Evolutionary conservation across 2,113 vertebrate genomes (phyloP), one percentile per base, ranked within the genome.

Genomic region (Hippoglossus stenolepis): DNA sequence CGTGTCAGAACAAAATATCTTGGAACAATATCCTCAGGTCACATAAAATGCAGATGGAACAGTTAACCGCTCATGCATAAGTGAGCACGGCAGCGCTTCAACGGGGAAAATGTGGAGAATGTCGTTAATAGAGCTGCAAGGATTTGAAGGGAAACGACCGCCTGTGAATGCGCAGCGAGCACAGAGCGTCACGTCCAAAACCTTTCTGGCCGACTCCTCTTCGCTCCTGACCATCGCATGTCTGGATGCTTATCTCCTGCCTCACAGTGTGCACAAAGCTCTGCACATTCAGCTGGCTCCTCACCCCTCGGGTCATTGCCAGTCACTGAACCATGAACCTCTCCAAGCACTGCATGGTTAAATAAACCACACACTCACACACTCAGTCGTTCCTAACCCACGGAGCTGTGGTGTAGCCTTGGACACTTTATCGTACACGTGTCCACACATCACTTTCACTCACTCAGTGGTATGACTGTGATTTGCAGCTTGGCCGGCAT

Each of bases 211-310:
- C 58, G 60, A 56, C 76, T 40, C 47, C 38, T 66, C 75, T 35
- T 54, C 60, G 45, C 54, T n/a, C 71, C 18, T 68, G 65, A 82
- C 64, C 53, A 4, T 64, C 72, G 79, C 47, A 76, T 53, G 45
- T 75, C 75, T 65, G 85, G 80, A 87, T 82, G 67, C 85, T 91
- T 88, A 90, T 91, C 88, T 80, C 13, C 56, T 49, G 63, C 79
- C 60, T 80, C 7, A 23, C 89, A 83, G 78, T 58, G 70, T 78
- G 84, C 79, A 83, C 83, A 83, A 62, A 58, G 70, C 73, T 76
- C 80, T 79, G 78, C 75, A 47, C 31, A 31, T 5, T 31, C 31
- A 31, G 31, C 31, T 7, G 31, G 79, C 84, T 79, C 24, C 21
- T 43, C 73, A 80, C 20, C 79, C 76, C 70, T 69, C 15, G 61